Conservation (phyloP, 64 coral and sea anemone species). For the Montipora foliosa region DNA sequence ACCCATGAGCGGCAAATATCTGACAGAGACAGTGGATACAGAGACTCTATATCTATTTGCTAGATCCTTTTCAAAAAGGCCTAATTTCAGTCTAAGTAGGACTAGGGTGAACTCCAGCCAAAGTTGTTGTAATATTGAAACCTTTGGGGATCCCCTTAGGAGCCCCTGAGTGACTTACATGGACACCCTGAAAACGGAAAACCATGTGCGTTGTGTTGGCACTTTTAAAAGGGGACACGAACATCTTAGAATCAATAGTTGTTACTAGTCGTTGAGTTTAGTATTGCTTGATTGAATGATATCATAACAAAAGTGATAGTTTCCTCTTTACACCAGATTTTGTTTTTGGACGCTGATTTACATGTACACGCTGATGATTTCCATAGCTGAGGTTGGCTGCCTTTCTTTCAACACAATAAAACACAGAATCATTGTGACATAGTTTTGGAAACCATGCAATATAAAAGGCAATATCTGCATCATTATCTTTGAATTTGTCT, state of each 20-base stretch:
- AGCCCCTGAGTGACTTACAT: too few species aligned
- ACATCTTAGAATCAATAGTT: too few species aligned
- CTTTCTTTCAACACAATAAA: constrained; percentile 63
- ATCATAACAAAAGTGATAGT: background rate
- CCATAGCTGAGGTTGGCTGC: constrained; percentile 36
- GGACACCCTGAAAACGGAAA: too few species aligned
- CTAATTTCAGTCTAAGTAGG: constrained; percentile 26
- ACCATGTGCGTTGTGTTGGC: too few species aligned
- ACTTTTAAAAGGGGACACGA: too few species aligned
- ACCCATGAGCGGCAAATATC: constrained; percentile 44
- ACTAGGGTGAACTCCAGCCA: constrained; percentile 64
- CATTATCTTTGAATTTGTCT: constrained; percentile 21
- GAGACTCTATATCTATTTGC: constrained; percentile 49
- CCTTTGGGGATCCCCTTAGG: background rate
- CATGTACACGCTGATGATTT: background rate
- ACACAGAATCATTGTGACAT: constrained; percentile 32
- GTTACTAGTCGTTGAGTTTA: too few species aligned
- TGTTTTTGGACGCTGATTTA: background rate
- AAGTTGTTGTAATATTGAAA: too few species aligned
- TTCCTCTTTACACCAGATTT: constrained; percentile 9
- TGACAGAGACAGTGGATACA: constrained; percentile 5
- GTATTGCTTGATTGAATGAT: too few species aligned
- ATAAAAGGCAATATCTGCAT: constrained; percentile 30
- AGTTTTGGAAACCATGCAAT: constrained; percentile 38
- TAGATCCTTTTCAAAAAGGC: constrained; percentile 63